Base-by-base conservation (phyloP, 1,140 invertebrate species). In the Glossosoma conforme region DNA sequence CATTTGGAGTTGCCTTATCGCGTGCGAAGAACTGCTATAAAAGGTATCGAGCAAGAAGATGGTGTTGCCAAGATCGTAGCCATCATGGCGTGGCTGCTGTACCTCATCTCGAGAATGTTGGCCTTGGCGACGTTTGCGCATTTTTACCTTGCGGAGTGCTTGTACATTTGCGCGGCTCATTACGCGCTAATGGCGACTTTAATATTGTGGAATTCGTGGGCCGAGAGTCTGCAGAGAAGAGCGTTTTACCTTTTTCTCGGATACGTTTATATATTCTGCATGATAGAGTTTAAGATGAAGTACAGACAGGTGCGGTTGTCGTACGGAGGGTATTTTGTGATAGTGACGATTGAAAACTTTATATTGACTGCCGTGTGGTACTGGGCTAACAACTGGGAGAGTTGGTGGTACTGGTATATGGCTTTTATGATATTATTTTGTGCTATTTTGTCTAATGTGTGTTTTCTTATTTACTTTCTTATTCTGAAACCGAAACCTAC, bases 241-340 rank as follows among this genome's bases (percentile, higher is more conserved):
- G 72, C 64, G 24, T 86, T 77, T 65, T 85, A 73, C 67, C 71
- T 79, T 46, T 83, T 74, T 65, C 74, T 88, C 1, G 83, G 81
- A 20, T 77, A 85, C 46, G 73, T 88, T 40, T 87, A 85, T 57
- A 72, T 86, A 21, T 82, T 86, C 61, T 82, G 83, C 61, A 67
- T 86, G 18, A 81, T 88, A 54, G 86, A 88, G 60, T 86, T 86
- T 55, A 83, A 84, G 57, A 79, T 86, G 33, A 83, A 81, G 67
- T 87, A 87, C 57, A 82, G 78, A 44, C 78, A 82, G 55, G 77
- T 84, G 2, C 76, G 81, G 8, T 68, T 78, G 19, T 84, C 84
- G 77, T 78, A 85, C 44, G 65, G 78, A 24, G 69, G 75, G 42
- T 88, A 82, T 67, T 77, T 84, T 59, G 64, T 76, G 18, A 69